A percentile compares a stretch with the other conserved stretches of the same genome.
Conservation (phyloP, 1,140 invertebrate genomes). For the Antheraea pernyi region DNA sequence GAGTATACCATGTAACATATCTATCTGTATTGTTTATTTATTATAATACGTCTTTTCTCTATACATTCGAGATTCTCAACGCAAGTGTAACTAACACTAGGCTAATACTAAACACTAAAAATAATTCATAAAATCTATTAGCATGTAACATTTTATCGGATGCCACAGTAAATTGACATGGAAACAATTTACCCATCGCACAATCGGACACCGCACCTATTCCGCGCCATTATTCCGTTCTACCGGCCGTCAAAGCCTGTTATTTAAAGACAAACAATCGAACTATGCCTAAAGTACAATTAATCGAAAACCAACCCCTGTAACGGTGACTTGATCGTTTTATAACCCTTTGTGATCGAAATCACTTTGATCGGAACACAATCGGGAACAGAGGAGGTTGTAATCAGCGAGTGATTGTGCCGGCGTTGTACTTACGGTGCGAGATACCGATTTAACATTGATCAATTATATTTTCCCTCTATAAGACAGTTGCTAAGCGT, state of each 20-base stretch:
- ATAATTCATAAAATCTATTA: too few relatives aligned
- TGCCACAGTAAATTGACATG: constrained; percentile 2
- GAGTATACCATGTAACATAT: too few relatives aligned
- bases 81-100: too few relatives aligned
- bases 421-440: constrained; percentile 23
- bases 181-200: constrained; percentile 1
- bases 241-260: constrained; percentile 16
- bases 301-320: constrained; percentile 36
- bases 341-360: constrained; percentile 59
- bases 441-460: not conserved
- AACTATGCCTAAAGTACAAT: constrained; percentile 33
- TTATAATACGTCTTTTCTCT: too few relatives aligned
- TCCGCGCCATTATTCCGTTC: constrained; percentile 17
- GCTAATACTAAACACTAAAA: too few relatives aligned
- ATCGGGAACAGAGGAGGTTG: constrained; percentile 44
- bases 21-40: too few relatives aligned
- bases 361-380: constrained; percentile 58
- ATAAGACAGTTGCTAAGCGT: not conserved
- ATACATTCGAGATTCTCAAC: too few relatives aligned
- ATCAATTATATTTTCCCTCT: not conserved
- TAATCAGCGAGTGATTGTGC: constrained; percentile 48
- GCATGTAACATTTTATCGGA: not conserved
- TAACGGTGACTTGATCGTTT: constrained; percentile 46
- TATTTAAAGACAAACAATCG: constrained; percentile 28
- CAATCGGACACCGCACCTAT: not conserved